phyloP scores from a whole-genome alignment of 2,113 vertebrate species.

The Psittacus erithacus region DNA sequence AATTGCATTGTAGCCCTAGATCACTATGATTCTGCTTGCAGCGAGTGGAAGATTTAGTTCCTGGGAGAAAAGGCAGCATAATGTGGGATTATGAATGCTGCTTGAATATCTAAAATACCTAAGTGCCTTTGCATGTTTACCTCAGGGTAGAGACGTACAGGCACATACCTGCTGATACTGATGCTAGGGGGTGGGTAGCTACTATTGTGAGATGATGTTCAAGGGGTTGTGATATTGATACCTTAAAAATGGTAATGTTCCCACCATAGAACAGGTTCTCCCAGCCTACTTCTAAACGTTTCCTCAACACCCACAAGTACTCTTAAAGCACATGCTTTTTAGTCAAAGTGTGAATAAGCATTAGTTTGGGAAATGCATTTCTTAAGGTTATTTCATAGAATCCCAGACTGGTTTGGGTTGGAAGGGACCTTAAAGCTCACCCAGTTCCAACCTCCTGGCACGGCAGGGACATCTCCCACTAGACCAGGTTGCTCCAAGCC shows the following conservation, averaged over 20 bases:
- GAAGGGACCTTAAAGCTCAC: too few relatives aligned
- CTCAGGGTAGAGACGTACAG: neutral
- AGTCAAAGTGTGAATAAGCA: neutral
- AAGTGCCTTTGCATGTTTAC: neutral
- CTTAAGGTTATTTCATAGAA: neutral
- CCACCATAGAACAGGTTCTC: neutral
- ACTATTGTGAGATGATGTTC: neutral
- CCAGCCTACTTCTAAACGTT: neutral
- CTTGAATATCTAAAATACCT: neutral
- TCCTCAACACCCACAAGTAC: neutral
- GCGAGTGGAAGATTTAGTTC: neutral
- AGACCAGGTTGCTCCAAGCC: too few relatives aligned
- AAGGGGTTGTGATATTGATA: neutral
- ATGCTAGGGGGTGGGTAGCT: neutral
- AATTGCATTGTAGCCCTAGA: too few relatives aligned
- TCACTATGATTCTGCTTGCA: neutral
- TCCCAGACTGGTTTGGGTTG: too few relatives aligned
- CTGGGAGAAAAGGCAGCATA: neutral
- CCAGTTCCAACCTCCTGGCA: too few relatives aligned
- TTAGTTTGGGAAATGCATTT: neutral
- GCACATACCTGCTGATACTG: neutral
- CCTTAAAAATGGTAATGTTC: neutral
- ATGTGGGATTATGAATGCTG: neutral
- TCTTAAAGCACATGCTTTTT: fast-evolving
- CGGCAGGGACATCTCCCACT: too few relatives aligned